Conservation (phyloP, 1,140 invertebrate genomes). For the Linepithema humile region DNA sequence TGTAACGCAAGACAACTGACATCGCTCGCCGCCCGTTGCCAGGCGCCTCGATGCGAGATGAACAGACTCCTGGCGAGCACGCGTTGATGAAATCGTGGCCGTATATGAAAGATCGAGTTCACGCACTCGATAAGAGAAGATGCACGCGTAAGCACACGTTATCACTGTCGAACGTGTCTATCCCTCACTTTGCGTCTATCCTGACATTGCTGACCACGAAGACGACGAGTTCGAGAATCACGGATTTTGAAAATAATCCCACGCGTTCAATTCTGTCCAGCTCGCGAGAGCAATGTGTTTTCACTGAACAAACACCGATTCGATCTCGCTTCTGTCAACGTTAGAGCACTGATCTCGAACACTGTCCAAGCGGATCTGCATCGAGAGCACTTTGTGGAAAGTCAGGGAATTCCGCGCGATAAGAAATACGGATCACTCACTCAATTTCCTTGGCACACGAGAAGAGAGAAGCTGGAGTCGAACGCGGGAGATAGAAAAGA, state of each 20-base stretch:
- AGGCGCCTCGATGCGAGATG: background rate
- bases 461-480: background rate
- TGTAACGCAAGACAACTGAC: slow-evolving; percentile 17
- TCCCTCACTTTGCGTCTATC: slow-evolving; percentile 43
- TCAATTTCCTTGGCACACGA: background rate
- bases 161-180: slow-evolving; percentile 62
- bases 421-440: slow-evolving; percentile 31
- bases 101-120: slow-evolving; percentile 59
- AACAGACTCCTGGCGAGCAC: slow-evolving; percentile 1
- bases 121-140: slow-evolving; percentile 57
- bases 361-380: background rate
- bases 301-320: background rate
- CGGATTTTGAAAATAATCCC: background rate
- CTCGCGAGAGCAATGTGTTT: background rate
- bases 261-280: background rate
- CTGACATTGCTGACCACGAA: slow-evolving; percentile 52
- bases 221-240: background rate
- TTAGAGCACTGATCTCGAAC: background rate
- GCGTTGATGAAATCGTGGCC: slow-evolving; percentile 40
- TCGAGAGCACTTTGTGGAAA: slow-evolving; percentile 19
- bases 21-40: background rate
- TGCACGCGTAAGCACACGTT: slow-evolving; percentile 52
- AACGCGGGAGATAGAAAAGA: background rate
- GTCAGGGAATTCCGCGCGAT: background rate
- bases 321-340: background rate